Evolutionary conservation across 2,113 vertebrate species (phyloP).

Genomic region (Climacteris rufus): DNA sequence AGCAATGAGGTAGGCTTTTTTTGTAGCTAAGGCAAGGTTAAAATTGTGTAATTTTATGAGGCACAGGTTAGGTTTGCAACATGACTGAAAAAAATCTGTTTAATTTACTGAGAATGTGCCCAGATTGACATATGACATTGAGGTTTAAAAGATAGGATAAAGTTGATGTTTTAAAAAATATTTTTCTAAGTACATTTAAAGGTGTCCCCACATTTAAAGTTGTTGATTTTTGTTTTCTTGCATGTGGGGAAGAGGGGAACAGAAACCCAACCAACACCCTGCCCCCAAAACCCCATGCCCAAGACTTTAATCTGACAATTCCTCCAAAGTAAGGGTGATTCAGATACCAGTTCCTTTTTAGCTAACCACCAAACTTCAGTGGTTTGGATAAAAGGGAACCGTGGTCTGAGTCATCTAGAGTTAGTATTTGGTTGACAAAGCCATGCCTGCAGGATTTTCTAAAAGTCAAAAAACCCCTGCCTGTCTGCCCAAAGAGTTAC

Average conservation of each 20-base stretch:
- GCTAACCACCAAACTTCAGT: conserved; percentile 42
- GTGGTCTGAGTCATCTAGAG: conserved; percentile 19
- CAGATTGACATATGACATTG: not conserved
- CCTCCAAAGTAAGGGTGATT: conserved; percentile 10
- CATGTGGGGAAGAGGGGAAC: not conserved
- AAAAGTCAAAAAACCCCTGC: not conserved
- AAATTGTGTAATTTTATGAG: conserved; percentile 28
- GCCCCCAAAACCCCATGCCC: not conserved
- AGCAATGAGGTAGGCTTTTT: not conserved
- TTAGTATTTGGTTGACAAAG: conserved; percentile 17
- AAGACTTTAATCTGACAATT: conserved; percentile 3
- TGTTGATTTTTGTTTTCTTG: not conserved
- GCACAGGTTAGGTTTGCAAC: conserved; percentile 2
- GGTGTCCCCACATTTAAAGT: not conserved
- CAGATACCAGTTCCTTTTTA: conserved; percentile 41
- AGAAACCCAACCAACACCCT: not conserved
- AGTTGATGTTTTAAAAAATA: not conserved
- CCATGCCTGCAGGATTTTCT: conserved; percentile 19
- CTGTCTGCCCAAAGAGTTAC: not conserved
- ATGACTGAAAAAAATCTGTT: not conserved
- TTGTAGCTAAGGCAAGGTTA: not conserved
- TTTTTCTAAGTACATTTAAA: not conserved
- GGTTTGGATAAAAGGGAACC: conserved; percentile 55
- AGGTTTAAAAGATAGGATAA: not conserved
- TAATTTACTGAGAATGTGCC: not conserved